Percentiles rank a stretch among this genome's conserved stretches.
Evolutionary conservation across 2,888 invertebrate genomes (phyloP).

Genomic region (Noctua pronuba): DNA sequence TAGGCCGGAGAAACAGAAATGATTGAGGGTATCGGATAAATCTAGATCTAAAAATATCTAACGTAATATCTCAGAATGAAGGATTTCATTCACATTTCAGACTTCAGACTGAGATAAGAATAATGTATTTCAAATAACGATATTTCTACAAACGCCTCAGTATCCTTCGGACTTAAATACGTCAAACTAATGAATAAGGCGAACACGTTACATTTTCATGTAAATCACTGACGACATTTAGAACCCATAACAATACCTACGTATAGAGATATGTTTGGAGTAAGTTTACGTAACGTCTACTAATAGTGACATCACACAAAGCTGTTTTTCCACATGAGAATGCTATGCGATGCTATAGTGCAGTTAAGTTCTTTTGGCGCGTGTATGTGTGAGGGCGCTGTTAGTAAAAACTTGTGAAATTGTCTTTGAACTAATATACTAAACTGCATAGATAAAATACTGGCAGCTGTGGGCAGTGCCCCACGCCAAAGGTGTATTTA

Average conservation of each 20-base stretch:
- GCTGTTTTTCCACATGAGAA: conserved; percentile 1
- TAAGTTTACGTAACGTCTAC: conserved; percentile 38
- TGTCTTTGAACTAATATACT: background rate
- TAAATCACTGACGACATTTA: conserved; percentile 54
- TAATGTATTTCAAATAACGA: conserved; percentile 32
- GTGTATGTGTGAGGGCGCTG: background rate
- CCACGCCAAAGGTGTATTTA: conserved; percentile 25
- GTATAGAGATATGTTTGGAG: conserved; percentile 28
- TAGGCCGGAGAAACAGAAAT: conserved; percentile 29
- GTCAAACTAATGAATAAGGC: conserved; percentile 39
- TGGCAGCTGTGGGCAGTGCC: conserved; percentile 27
- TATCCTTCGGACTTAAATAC: conserved; percentile 48
- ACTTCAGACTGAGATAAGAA: conserved; percentile 50
- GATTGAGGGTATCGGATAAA: conserved; percentile 30
- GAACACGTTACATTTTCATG: conserved; percentile 44
- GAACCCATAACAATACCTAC: conserved; percentile 48
- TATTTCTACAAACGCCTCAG: conserved; percentile 41
- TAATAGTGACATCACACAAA: conserved; percentile 50
- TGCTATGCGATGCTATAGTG: background rate
- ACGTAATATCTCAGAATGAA: conserved; percentile 33
- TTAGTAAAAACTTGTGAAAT: background rate
- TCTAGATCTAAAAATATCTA: conserved; percentile 44
- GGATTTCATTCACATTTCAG: conserved; percentile 49
- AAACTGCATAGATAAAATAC: conserved; percentile 14
- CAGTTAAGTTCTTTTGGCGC: background rate